Evolutionary conservation across 2,113 vertebrate genomes (phyloP), one percentile per base, ranked within the genome.

Genomic region (Panthera leo): DNA sequence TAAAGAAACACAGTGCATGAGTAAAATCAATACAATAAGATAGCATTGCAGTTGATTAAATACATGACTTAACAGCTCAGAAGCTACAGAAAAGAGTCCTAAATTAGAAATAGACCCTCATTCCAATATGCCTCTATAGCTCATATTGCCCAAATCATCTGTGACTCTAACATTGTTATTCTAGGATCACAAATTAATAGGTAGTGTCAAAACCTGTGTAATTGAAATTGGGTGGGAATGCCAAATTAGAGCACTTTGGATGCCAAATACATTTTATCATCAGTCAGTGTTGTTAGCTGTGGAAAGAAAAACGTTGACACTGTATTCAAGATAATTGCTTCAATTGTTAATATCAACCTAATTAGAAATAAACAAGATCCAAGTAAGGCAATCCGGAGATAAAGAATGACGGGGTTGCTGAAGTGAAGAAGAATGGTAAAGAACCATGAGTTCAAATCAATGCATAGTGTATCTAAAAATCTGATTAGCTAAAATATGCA

Each of bases 201-300:
- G 8, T 76, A 80, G 51, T 71, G 29, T 98, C 48, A 92, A 94
- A 98, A 96, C 84, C 55, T 85, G 55, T 97, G 89, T 90, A 85
- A 87, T 34, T 91, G 45, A 91, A 95, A 88, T 92, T 78, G 53
- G 55, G 5, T 85, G 70, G 70, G 61, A 58, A 95, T 87, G 88
- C 31, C 85, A 96, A 90, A 92, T 87, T 51, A 95, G 31, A 45
- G 3, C 76, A 89, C 16, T 82, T 58, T 87, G n/a, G 12, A 48
- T 92, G 45, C 58, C n/a, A 63, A 87, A 76, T 42, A 29, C 45
- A 84, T 68, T 86, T 93, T 61, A 53, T 94, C 45, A 95, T 97
- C 58, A 95, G 83, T 91, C 91, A 94, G 36, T 89, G 63, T 13
- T 95, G 36, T 71, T 97, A 85, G 16, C 48, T 83, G 15, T 85